Percentiles rank a stretch among this genome's conserved stretches.
phyloP scores from a whole-genome alignment of 2,888 invertebrate species.

The Amorpha juglandis region DNA sequence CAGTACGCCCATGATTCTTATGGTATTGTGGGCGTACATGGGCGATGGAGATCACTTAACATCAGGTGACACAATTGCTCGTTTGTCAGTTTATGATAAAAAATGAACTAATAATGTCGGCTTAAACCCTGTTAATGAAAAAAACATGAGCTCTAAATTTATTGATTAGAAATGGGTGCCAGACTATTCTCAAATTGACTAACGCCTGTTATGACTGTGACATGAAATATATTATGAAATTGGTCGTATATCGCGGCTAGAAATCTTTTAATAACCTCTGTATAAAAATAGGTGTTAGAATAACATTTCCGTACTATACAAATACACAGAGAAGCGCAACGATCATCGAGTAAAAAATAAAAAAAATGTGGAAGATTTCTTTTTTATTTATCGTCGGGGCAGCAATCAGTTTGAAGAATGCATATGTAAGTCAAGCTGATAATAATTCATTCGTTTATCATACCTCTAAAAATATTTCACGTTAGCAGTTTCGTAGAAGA shows the following conservation, averaged over 20 bases:
- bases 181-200: background rate
- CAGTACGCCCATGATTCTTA: no score
- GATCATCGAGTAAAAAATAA: background rate
- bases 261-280: conserved; percentile 12
- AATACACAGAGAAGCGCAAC: background rate
- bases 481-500: conserved; percentile 3
- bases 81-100: no score
- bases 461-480: conserved; percentile 1
- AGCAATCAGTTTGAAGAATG: background rate
- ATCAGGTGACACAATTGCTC: no score
- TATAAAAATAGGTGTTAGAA: conserved; percentile 16
- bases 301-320: conserved; percentile 1
- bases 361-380: conserved; percentile 14
- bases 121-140: no score
- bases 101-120: background rate
- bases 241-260: conserved; percentile 9
- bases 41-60: no score
- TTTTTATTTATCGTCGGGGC: conserved; percentile 16
- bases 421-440: conserved; percentile 3
- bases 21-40: no score
- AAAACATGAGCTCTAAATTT: no score
- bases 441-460: background rate
- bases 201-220: background rate
- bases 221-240: conserved; percentile 6
- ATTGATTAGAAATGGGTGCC: no score